Evolutionary conservation across 2,113 vertebrate species (phyloP).

Genomic region (Mixornis gularis): DNA sequence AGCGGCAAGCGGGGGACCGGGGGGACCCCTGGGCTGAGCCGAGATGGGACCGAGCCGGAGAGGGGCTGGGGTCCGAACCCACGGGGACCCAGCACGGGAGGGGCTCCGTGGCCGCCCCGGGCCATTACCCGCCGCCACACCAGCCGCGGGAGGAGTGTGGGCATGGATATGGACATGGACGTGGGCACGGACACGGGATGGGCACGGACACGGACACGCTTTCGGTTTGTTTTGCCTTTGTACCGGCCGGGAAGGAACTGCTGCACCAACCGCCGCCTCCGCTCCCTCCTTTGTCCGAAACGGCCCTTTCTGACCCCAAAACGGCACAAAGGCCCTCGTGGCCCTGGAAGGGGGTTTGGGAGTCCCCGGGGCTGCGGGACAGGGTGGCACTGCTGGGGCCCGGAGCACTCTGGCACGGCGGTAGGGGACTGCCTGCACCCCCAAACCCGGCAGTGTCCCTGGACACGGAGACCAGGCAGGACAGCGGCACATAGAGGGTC

Average conservation of each 20-base stretch:
- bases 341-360: not conserved
- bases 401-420: fast-evolving
- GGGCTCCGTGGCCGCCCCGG: not conserved
- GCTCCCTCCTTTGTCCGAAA: constrained; percentile 23
- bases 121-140: not conserved
- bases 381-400: not conserved
- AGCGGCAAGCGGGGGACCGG: not conserved
- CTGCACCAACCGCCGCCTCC: constrained; percentile 43
- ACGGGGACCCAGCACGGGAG: not conserved
- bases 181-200: not conserved
- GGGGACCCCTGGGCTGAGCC: not conserved
- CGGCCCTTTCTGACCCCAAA: not conserved
- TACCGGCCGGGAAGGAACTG: constrained; percentile 60
- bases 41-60: not conserved
- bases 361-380: fast-evolving
- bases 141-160: not conserved
- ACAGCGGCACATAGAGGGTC: fast-evolving
- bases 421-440: not conserved
- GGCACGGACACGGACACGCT: not conserved
- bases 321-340: not conserved
- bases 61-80: not conserved
- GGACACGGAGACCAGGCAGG: not conserved
- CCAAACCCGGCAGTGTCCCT: fast-evolving
- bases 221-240: constrained; percentile 58
- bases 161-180: not conserved